Base-by-base conservation (phyloP, 2,113 vertebrate species). In the Canis aureus region DNA sequence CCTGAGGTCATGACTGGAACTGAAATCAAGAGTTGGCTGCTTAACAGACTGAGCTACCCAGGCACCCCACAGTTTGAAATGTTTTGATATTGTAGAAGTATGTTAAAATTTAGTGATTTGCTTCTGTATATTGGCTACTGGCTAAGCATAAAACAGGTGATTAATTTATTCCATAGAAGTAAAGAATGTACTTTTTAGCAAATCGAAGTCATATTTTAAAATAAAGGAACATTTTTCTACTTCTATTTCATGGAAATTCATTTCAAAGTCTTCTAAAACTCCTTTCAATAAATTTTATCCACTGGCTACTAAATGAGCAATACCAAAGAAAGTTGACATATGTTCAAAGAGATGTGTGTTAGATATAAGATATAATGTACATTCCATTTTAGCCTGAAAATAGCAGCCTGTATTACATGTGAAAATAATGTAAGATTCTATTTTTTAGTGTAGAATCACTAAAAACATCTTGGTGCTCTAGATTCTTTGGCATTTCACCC, bases 221-320 rank as follows among this genome's bases (percentile, higher is more conserved):
- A 62, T 49, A 79, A 97, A 20, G 5, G 15, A 66, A 73, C 0
- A 35, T 49, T n/a, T 93, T 96, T 64, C n/a, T n/a, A 19, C n/a
- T 3, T 92, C 85, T 95, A 90, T 22, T 82, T 98, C 91, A 32
- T 94, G 73, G 32, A 91, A 90, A 9, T 8, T 59, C 13, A 8
- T 94, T 97, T 95, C 60, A 89, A 69, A 97, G 60, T 73, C 4
- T 29, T 95, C 4, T 69, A 64, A 84, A 97, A 94, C 20, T 76
- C 38, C 8, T 88, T 96, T 19, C 7, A 22, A 66, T 97, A 97
- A 97, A 96, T 97, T 78, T 87, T 86, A 74, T 25, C 95, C 49
- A 64, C 20, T 95, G 84, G 71, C 69, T 73, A 53, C 83, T 71
- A 87, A 94, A 81, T 27, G 78, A 78, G 59, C 71, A 62, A 79